phyloP scores from a whole-genome alignment of 53 echinoderm and acorn worm species.

The Glandiceps talaboti region DNA sequence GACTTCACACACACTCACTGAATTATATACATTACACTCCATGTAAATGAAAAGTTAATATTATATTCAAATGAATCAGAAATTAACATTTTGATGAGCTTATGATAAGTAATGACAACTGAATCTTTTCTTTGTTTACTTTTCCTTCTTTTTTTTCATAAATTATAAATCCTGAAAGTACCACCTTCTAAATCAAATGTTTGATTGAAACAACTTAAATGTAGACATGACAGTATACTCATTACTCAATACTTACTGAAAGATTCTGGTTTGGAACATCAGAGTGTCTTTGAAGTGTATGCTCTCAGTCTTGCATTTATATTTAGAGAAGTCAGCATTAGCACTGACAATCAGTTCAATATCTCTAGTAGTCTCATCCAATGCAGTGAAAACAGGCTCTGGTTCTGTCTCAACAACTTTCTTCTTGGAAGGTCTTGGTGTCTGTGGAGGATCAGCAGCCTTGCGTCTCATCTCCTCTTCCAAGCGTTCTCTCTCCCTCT shows the following conservation, averaged over 20 bases:
- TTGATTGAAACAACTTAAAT: too few relatives aligned
- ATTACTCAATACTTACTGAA: conserved; percentile 71
- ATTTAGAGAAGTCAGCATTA: conserved; percentile 87
- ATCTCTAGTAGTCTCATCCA: conserved; percentile 62
- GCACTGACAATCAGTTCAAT: conserved; percentile 82
- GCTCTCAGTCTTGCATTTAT: conserved; percentile 89
- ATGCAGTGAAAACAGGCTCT: conserved; percentile 52
- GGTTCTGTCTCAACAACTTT: conserved; percentile 98
- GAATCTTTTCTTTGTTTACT: too few relatives aligned
- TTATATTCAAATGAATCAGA: too few relatives aligned
- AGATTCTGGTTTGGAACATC: conserved; percentile 96
- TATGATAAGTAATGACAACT: too few relatives aligned
- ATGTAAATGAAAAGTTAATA: too few relatives aligned
- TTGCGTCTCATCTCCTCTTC: conserved; percentile 67
- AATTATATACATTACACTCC: too few relatives aligned
- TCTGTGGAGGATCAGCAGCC: conserved; percentile 33
- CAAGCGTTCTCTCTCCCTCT: conserved; percentile 48
- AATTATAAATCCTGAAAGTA: too few relatives aligned
- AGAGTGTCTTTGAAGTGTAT: conserved; percentile 96
- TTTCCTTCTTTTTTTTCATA: too few relatives aligned
- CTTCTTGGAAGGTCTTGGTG: conserved; percentile 80
- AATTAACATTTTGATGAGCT: too few relatives aligned
- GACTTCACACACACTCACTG: too few relatives aligned
- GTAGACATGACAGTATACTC: not conserved
- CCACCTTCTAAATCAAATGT: too few relatives aligned